These are phyloP conservation scores for Brachionus koreanus DNA, from an alignment of 1,140 invertebrate species.

Conservation along the genomic window DNA sequence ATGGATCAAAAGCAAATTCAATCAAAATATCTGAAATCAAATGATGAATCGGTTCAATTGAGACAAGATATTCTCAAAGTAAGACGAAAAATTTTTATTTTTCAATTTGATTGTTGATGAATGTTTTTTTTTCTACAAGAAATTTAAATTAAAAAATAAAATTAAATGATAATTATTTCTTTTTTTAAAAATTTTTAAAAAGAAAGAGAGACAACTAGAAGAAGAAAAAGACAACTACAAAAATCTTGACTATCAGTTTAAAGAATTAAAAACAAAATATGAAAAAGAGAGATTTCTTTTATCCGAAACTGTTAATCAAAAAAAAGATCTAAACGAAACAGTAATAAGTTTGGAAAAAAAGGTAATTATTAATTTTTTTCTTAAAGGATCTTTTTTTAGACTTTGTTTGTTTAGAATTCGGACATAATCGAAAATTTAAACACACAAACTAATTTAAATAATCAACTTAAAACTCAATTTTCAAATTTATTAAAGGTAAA, in stretches of 20 bases:
- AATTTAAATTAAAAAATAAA: too few species aligned
- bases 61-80: slow-evolving; percentile 83
- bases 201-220: slow-evolving; percentile 71
- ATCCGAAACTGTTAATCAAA: slow-evolving; percentile 79
- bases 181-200: too few species aligned
- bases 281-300: slow-evolving; percentile 63
- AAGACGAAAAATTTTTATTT: slow-evolving; percentile 9
- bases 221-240: slow-evolving; percentile 74
- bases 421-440: slow-evolving; percentile 85
- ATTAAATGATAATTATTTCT: too few species aligned
- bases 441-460: slow-evolving; percentile 73
- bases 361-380: slow-evolving; percentile 51
- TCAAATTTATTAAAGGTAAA: slow-evolving; percentile 69
- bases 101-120: too few species aligned
- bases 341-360: slow-evolving; percentile 75
- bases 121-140: too few species aligned
- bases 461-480: slow-evolving; percentile 77
- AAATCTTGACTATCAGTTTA: slow-evolving; percentile 69
- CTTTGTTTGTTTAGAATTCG: slow-evolving; percentile 62
- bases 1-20: slow-evolving; percentile 21
- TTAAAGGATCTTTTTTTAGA: slow-evolving; percentile 11
- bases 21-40: slow-evolving; percentile 46
- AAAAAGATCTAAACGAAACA: slow-evolving; percentile 72
- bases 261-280: slow-evolving; percentile 48
- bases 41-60: slow-evolving; percentile 67